Evolutionary conservation across 1,140 invertebrate species (phyloP), one percentile per base, ranked within the genome.

Genomic region (Atta colombica): DNA sequence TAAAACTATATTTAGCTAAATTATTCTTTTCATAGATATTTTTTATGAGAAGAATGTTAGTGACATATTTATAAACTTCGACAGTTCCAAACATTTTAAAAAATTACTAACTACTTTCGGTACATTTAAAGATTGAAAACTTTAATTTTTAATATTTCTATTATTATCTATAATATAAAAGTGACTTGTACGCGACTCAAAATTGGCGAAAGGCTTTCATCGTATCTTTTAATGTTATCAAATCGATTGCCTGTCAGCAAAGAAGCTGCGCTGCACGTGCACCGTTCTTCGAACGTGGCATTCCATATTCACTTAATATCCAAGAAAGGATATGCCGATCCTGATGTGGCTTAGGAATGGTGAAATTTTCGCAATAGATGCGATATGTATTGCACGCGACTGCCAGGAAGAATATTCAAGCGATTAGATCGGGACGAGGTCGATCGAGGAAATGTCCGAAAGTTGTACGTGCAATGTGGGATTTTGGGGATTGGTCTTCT

Each of bases 291-390:
- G 39, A 28, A 60, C 25, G 65, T 55, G 78, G 45, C 8, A n/a
- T 39, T 84, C 21, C 16, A 58, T 75, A 75, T 74, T 75, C 80
- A 35, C 55, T 75, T 84, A 75, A 74, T 84, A 75, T 72, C 55
- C 21, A 28, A 55, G 69, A 75, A 55, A 8, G 14, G 55, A 39
- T 45, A 74, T 35, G 55, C 21, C 31, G 65, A 71, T 39, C 49
- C 80, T 7, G 53, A 60, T n/a, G 80, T 39, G 68, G 69, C 80
- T 31, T 74, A 74, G 69, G 6, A 84, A 75, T 63, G 39, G 72
- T 8, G 68, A 63, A 72, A 75, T 84, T 75, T 84, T 74, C 69
- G 35, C 51, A 12, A 12, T n/a, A 39, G 25, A 74, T 10, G 25
- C 78, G 78, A 60, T 74, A 60, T 55, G 39, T 51, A 49, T 21